Conservation (phyloP, 2,113 vertebrate genomes). For the Dipodomys stephensi region DNA sequence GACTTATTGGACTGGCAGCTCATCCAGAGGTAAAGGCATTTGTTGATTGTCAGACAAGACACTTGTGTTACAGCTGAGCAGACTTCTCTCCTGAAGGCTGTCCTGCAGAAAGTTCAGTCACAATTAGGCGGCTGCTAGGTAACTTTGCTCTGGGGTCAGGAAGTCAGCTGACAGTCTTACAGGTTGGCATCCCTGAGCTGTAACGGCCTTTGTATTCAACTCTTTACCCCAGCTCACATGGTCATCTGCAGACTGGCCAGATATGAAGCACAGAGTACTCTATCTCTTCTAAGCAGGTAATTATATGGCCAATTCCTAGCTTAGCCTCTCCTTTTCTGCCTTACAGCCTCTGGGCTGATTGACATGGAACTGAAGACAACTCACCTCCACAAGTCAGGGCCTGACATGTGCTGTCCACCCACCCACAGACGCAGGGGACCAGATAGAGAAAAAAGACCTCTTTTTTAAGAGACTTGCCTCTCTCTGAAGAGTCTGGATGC, state of each 20-base stretch:
- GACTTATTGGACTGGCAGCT: not conserved
- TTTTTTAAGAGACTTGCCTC: not conserved
- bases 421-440: not conserved
- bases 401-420: fast-evolving
- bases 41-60: not conserved
- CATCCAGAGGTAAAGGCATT: not conserved
- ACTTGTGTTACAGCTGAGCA: not conserved
- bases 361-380: not conserved
- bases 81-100: not conserved
- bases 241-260: not conserved
- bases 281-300: too few relatives aligned
- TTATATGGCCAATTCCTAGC: not conserved
- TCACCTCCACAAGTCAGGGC: too few relatives aligned
- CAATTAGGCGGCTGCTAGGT: not conserved
- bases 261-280: not conserved
- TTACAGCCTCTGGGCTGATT: not conserved
- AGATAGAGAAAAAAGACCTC: not conserved
- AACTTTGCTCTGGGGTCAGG: not conserved
- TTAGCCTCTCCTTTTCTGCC: not conserved
- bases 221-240: not conserved
- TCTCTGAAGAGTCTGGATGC: not conserved
- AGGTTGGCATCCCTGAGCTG: not conserved
- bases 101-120: not conserved
- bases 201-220: not conserved
- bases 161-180: not conserved